A percentile compares a stretch with the other conserved stretches of the same genome.
These are phyloP conservation scores for Thamnaconus septentrionalis DNA, from an alignment of 2,113 vertebrate species.

Conservation along the genomic window DNA sequence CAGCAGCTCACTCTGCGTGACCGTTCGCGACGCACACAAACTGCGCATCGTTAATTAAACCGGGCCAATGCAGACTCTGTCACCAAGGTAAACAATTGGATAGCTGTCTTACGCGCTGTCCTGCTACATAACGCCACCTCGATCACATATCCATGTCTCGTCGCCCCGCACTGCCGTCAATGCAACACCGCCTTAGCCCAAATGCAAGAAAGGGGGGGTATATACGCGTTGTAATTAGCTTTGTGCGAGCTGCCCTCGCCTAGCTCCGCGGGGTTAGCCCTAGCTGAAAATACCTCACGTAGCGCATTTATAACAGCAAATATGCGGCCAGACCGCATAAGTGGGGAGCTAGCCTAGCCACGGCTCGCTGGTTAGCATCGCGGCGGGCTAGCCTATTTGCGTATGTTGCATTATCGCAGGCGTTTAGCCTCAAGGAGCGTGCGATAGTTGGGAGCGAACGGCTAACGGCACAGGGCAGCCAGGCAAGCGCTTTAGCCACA, in stretches of 20 bases:
- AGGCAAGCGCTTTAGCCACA: constrained; percentile 47
- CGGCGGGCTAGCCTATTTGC: constrained; percentile 28
- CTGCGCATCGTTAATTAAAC: constrained; percentile 41
- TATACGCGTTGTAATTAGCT: constrained; percentile 61
- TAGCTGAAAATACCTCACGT: constrained; percentile 37
- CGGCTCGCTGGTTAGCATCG: constrained; percentile 40
- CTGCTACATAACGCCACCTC: constrained; percentile 17
- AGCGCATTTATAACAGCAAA: constrained; percentile 32
- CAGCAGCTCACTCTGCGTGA: constrained; percentile 23
- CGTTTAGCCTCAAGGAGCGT: neutral
- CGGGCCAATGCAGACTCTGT: constrained; percentile 35
- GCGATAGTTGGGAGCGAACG: constrained; percentile 10
- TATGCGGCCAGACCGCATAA: constrained; percentile 31
- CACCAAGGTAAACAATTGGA: constrained; percentile 37
- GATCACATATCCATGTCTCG: neutral
- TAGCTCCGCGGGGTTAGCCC: constrained; percentile 43
- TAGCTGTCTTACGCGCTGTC: constrained; percentile 24
- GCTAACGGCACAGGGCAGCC: constrained; percentile 38
- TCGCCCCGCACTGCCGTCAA: constrained; percentile 2
- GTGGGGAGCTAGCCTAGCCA: constrained; percentile 40
- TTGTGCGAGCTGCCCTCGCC: constrained; percentile 17
- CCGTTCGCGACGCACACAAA: constrained; percentile 11
- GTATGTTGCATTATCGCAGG: constrained; percentile 14
- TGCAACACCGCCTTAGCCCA: neutral
- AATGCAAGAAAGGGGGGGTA: too few species aligned